Evolutionary conservation across 2,113 vertebrate species (phyloP).

Genomic region (Ahaetulla prasina): DNA sequence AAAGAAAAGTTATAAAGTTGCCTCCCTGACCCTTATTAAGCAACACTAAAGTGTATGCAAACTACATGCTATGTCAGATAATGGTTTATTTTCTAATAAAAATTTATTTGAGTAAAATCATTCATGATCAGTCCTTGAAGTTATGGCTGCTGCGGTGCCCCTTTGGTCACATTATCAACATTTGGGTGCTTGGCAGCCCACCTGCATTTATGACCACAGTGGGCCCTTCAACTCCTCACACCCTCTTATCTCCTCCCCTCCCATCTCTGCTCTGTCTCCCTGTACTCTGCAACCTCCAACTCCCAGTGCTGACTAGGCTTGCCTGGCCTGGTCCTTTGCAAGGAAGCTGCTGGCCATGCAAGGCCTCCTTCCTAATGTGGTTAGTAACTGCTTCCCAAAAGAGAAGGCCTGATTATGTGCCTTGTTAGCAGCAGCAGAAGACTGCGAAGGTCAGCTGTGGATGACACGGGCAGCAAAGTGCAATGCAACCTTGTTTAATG

Average conservation of each 20-base stretch:
- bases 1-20: not conserved
- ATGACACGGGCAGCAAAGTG: not conserved
- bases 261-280: not conserved
- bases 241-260: not conserved
- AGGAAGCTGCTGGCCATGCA: not conserved
- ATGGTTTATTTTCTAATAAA: not conserved
- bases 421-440: not conserved
- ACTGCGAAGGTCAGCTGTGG: not conserved
- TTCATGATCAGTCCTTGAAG: not conserved
- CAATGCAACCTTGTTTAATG: not conserved
- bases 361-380: not conserved
- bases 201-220: not conserved
- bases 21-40: not conserved
- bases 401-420: not conserved
- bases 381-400: not conserved
- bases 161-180: not conserved
- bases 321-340: not conserved
- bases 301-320: not conserved
- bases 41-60: not conserved
- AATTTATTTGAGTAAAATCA: not conserved
- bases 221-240: not conserved
- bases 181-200: not conserved
- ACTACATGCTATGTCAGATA: not conserved
- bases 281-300: not conserved
- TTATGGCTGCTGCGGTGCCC: not conserved